Base-by-base conservation (phyloP, 2,888 invertebrate species). In the Hecatera dysodea region DNA sequence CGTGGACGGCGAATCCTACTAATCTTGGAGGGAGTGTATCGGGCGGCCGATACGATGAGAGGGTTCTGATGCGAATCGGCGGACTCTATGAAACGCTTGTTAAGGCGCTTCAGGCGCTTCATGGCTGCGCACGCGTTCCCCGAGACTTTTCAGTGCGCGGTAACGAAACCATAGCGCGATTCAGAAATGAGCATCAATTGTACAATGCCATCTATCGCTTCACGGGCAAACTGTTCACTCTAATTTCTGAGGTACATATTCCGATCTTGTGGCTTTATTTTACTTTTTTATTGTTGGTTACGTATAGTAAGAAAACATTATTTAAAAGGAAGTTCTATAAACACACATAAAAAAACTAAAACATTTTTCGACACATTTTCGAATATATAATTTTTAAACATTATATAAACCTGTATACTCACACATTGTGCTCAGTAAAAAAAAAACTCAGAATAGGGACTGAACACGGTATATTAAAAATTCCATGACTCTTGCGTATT, bases 201-300 rank as follows among this genome's bases (percentile, higher is more conserved):
- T 19, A 36, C 22, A 70, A n/a, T 52, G 69, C 42, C 69, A 70
- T 71, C 36, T 70, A 46, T 36, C 12, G 4, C 17, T 5, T 0
- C 24, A 29, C 9, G 0, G 22, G 9, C 3, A 8, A 60, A 61
- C 19, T 22, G 29, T 7, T 65, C 1, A 5, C 19, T 17, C 9
- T 15, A 15, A 44, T 44, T 46, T n/a, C 0, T 46, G 33, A 1
- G 46, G n/a, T 22, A 0, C 9, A 39, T 36, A 50, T 39, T 60
- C 22, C 19, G 19, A 33, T 55, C 11, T 6, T n/a, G n/a, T 33
- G 29, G 19, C 19, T 19, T 55, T 33, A 12, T 55, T n/a, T 33
- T 2, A 42, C 15, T 15, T 0, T 12, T 15, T 15, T 12, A 39
- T 39, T 2, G 39, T 6, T 15, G 5, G 3, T 3, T 39, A 12